Conservation (phyloP, 2,113 vertebrate species). For the Malaclemys terrapin region DNA sequence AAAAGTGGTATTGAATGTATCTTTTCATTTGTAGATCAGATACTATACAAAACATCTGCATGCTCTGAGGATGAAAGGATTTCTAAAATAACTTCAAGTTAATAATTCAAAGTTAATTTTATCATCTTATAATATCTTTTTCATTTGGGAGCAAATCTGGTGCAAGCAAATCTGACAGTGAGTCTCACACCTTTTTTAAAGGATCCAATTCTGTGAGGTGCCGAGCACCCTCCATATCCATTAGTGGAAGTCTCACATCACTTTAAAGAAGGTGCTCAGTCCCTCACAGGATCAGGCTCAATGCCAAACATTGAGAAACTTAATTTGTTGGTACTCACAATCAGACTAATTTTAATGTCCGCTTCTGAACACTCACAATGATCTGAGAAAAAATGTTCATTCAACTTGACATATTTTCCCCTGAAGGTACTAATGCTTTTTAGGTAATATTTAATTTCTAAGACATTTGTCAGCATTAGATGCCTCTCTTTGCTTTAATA, state of each 20-base stretch:
- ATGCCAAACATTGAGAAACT: accelerated
- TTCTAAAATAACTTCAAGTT: neutral
- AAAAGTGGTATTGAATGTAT: neutral
- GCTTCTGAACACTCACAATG: neutral
- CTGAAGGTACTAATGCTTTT: neutral
- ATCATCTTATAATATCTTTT: neutral
- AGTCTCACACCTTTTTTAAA: neutral
- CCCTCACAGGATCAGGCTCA: neutral
- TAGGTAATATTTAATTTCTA: neutral
- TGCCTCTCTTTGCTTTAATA: neutral
- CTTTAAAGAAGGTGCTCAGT: neutral
- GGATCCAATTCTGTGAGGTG: neutral
- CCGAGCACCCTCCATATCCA: neutral
- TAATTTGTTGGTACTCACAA: neutral
- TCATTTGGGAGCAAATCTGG: neutral
- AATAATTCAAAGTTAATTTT: neutral
- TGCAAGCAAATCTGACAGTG: neutral
- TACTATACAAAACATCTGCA: neutral
- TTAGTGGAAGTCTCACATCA: neutral
- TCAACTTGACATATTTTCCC: neutral
- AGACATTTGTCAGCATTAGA: neutral
- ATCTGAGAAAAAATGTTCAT: neutral
- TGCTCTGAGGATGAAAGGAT: neutral
- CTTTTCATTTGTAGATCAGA: neutral
- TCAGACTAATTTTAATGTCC: neutral